phyloP scores from a whole-genome alignment of 2,888 invertebrate genomes.

The Drosophila nigricruria region DNA sequence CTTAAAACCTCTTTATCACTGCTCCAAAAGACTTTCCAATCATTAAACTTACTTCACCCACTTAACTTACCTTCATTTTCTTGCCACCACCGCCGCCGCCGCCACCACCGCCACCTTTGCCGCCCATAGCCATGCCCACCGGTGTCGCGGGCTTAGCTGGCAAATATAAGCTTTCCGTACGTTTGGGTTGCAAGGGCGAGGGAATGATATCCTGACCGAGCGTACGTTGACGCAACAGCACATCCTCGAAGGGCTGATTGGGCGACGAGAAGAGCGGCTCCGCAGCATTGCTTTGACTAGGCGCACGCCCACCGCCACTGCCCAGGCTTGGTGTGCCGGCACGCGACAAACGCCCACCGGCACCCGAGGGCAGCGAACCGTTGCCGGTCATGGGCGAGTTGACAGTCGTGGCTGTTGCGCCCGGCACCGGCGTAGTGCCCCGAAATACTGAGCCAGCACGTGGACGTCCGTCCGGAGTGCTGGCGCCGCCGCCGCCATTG shows the following conservation, averaged over 20 bases:
- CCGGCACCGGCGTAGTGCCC: slow-evolving; percentile 84
- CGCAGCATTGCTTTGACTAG: slow-evolving; percentile 82
- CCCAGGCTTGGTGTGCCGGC: slow-evolving; percentile 86
- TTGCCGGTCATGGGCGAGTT: slow-evolving; percentile 87
- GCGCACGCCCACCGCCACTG: slow-evolving; percentile 68
- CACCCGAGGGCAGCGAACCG: slow-evolving; percentile 88
- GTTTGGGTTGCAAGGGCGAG: slow-evolving; percentile 94
- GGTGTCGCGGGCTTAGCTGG: slow-evolving; percentile 87
- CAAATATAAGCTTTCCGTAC: slow-evolving; percentile 95
- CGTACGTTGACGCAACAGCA: slow-evolving; percentile 91
- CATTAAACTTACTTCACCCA: not conserved
- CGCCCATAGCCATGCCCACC: slow-evolving; percentile 79
- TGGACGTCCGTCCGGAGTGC: slow-evolving; percentile 81
- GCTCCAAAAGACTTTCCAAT: not conserved
- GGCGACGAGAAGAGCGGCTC: slow-evolving; percentile 85
- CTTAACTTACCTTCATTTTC: slow-evolving; percentile 84
- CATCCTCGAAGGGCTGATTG: slow-evolving; percentile 92
- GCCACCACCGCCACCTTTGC: slow-evolving; percentile 84
- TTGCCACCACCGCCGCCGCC: slow-evolving; percentile 80
- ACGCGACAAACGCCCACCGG: slow-evolving; percentile 85
- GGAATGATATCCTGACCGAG: slow-evolving; percentile 96
- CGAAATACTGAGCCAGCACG: slow-evolving; percentile 87
- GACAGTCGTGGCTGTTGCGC: slow-evolving; percentile 32
- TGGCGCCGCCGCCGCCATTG: slow-evolving; percentile 47
- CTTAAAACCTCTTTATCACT: too few species aligned